phyloP scores from a whole-genome alignment of 2,113 vertebrate species.

The Electrona antarctica region DNA sequence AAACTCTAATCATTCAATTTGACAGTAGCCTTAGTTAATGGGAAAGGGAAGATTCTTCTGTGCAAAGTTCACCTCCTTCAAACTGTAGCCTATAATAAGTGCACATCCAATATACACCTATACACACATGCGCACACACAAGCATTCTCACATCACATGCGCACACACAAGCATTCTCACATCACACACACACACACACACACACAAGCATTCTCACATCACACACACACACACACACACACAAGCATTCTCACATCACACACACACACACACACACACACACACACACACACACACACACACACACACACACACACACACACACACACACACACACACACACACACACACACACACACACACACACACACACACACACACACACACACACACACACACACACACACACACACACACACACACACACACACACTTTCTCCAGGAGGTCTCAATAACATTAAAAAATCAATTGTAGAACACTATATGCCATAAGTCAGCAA shows the following conservation, averaged over 20 bases:
- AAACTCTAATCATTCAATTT: conserved; percentile 43
- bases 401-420: conserved; percentile 16
- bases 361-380: conserved; percentile 33
- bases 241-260: not conserved
- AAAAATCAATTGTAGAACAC: conserved; percentile 51
- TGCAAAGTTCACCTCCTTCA: conserved; percentile 72
- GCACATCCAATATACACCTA: conserved; percentile 47
- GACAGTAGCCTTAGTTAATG: conserved; percentile 56
- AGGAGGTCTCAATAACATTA: conserved; percentile 32
- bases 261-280: conserved; percentile 30
- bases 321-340: conserved; percentile 30
- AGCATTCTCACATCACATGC: conserved; percentile 19
- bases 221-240: conserved; percentile 5
- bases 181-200: conserved; percentile 25
- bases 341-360: conserved; percentile 4
- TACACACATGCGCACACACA: conserved; percentile 13
- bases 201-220: conserved; percentile 18
- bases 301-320: conserved; percentile 1
- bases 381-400: conserved; percentile 24
- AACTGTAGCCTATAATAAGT: conserved; percentile 56
- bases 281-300: conserved; percentile 16
- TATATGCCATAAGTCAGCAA: conserved; percentile 55
- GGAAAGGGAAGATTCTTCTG: conserved; percentile 68
- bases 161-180: conserved; percentile 29
- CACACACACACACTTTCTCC: not conserved